Evolutionary conservation across 2,888 invertebrate species (phyloP), one percentile per base, ranked within the genome.

Genomic region (Merodon equestris): DNA sequence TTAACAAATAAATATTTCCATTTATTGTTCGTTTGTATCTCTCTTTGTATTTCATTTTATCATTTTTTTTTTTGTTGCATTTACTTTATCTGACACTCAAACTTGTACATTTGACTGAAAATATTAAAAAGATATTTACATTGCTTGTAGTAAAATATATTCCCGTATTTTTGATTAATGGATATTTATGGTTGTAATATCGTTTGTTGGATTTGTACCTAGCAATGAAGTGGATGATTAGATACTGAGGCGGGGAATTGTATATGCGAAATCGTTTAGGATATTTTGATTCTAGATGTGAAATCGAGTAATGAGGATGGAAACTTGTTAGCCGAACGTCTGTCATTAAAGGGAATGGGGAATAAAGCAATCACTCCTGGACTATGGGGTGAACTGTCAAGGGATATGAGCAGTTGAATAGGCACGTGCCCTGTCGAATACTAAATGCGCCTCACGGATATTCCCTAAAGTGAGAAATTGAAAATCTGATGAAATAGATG

Each of bases 31-130:
- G 14, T 36, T 56, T 38, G 40, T 40, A 7, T 40, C n/a, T 3
- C 9, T 36, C 48, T 47, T 58, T 42, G 17, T 38, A 36, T 34
- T 48, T 64, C 9, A 73, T 45, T 60, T 44, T n/a, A n/a, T 40
- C 40, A 42, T 53, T 27, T 57, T 27, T 7, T 27, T 27, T 27
- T 7, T 27, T 27, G 27, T 27, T 27, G 12, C 13, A 34, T 60
- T 45, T 51, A 58, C 38, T 53, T 44, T 56, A 77, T 48, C 51
- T 63, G 57, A 77, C 58, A 77, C 63, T 74, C 79, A 74, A 70
- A 74, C 40, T 79, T 74, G 68, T 79, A 77, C 77, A 77, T 58
- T 74, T 64, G 73, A 79, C 64, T 74, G 64, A 70, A 74, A 79
- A 64, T 66, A 60, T 51, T 63, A 19, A 72, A 76, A 79, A 63